A percentile compares a stretch with the other conserved stretches of the same genome.
Conservation (phyloP, 2,113 vertebrate species). For the Trogon surrucura region DNA sequence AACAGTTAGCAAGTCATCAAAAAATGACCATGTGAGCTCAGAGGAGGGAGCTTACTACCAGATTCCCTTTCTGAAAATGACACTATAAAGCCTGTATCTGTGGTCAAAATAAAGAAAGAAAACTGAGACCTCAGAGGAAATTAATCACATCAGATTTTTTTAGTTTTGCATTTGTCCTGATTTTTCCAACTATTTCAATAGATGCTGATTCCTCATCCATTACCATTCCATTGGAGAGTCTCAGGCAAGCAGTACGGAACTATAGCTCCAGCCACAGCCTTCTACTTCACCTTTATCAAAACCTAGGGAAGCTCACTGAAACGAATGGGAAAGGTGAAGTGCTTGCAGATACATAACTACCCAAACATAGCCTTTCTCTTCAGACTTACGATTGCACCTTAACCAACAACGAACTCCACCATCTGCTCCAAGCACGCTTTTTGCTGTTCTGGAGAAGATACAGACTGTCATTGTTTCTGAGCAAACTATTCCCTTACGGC, state of each 20-base stretch:
- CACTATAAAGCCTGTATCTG: rapidly evolving
- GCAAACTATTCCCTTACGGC: neutral
- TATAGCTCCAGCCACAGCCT: neutral
- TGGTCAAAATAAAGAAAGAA: neutral
- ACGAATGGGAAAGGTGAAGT: neutral
- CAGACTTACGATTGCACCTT: neutral
- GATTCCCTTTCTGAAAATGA: neutral
- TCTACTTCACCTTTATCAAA: neutral
- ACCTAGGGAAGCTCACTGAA: neutral
- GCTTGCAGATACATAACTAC: neutral
- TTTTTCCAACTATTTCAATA: neutral
- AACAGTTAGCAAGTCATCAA: neutral
- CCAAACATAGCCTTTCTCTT: neutral
- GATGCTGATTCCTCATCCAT: neutral
- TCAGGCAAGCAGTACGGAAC: neutral
- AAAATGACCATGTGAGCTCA: neutral
- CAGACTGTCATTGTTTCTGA: neutral
- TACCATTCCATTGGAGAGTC: neutral
- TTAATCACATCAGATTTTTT: neutral
- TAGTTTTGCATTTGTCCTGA: neutral
- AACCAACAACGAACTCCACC: neutral
- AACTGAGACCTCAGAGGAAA: neutral
- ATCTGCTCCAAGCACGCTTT: neutral
- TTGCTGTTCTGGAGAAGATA: neutral
- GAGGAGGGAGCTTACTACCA: neutral